A percentile compares a stretch with the other conserved stretches of the same genome.
Evolutionary conservation across 2,797 vertebrate genomes (phyloP).

Genomic region (Paratrypauchen microcephalus): DNA sequence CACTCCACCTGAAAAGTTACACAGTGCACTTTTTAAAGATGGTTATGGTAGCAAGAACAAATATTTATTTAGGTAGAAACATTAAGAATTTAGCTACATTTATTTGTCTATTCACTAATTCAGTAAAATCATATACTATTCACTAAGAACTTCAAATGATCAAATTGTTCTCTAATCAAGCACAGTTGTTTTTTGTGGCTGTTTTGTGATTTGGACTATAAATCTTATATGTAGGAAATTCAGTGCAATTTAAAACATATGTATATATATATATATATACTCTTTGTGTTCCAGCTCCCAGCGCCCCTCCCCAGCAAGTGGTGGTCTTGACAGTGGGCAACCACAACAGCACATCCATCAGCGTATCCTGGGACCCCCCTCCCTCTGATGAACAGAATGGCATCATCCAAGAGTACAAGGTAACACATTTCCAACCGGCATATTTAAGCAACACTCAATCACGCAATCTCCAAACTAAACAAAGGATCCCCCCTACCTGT

Average conservation of each 20-base stretch:
- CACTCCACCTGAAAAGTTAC: no score
- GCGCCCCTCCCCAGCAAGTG: slow-evolving; percentile 95
- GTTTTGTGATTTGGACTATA: background rate
- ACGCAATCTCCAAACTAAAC: slow-evolving; percentile 15
- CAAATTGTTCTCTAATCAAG: background rate
- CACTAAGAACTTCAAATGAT: background rate
- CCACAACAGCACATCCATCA: slow-evolving; percentile 97
- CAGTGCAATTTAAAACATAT: background rate
- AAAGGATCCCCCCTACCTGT: slow-evolving; percentile 43
- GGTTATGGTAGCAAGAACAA: background rate
- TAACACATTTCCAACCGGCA: slow-evolving; percentile 50
- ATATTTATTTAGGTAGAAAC: no score
- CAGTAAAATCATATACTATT: background rate
- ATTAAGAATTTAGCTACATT: background rate
- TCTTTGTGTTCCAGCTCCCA: slow-evolving; percentile 80
- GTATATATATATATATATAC: no score
- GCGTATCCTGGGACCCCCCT: slow-evolving; percentile 97
- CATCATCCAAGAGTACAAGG: slow-evolving; percentile 98
- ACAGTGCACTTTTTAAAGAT: background rate
- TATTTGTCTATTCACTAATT: no score
- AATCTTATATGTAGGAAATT: background rate
- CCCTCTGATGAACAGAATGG: slow-evolving; percentile 95
- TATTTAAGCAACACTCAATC: slow-evolving; percentile 29
- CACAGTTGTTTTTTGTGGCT: background rate
- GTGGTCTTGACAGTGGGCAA: slow-evolving; percentile 91